Base-by-base conservation (phyloP, 1,140 invertebrate genomes). In the Ostrea edulis region DNA sequence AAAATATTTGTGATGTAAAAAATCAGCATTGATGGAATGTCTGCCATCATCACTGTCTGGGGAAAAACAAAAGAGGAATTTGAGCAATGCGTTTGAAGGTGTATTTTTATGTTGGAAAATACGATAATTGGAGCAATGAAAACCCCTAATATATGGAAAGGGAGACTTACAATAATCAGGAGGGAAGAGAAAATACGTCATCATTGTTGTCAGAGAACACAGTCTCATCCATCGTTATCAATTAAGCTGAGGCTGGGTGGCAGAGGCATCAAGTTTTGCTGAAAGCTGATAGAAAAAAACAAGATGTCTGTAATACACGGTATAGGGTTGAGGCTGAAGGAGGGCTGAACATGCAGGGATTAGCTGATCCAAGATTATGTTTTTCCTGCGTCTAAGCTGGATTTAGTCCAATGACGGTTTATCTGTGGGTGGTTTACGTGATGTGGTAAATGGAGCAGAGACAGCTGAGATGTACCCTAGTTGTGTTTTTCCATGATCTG, bases 291-390 rank as follows among this genome's bases (percentile, higher is more conserved):
- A 77, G 68, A 35, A 77, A 77, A 62, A 77, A 77, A 44, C 25
- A 12, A 35, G 68, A 77, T 77, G 68, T 77, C 68, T 77, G 68
- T 25, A 77, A 35, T 62, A 12, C 68, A 25, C 29, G 35, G 7
- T 25, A 25, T 68, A 68, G 25, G 65, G n/a, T n/a, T 68, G 65
- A 68, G 22, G 68, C 29, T 77, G 68, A 77, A 77, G 35, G 68
- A 77, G 29, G 3, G 9, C 29, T 35, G 68, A 77, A 25, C 68
- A 77, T 77, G 68, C 68, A 77, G 25, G 68, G 68, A 77, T 77
- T 77, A 77, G 68, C 68, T 77, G 68, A 77, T 77, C 68, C 68
- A 77, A 77, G 68, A 77, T 77, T 77, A 77, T 77, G 68, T 77
- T 25, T 77, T 35, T 12, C 25, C 68, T 77, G 29, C 68, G 29